A percentile compares a stretch with the other conserved stretches of the same genome.
Evolutionary conservation across 2,797 vertebrate species (phyloP).

Genomic region (Phoeniculus purpureus): DNA sequence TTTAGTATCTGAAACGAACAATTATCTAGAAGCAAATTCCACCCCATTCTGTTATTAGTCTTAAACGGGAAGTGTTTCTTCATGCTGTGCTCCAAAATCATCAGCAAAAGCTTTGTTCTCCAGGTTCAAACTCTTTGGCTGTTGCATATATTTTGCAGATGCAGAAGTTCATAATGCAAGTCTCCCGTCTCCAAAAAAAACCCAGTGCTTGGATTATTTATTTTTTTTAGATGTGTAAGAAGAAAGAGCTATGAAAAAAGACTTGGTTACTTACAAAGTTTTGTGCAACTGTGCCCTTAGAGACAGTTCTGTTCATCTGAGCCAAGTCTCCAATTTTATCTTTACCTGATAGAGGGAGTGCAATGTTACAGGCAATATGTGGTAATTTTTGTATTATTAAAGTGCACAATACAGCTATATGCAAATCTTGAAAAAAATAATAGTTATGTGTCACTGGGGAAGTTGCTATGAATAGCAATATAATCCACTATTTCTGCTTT

Average conservation of each 20-base stretch:
- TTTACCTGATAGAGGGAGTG: neutral
- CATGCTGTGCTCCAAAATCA: neutral
- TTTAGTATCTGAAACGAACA: neutral
- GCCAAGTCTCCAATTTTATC: neutral
- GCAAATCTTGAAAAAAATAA: neutral
- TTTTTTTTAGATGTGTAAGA: neutral
- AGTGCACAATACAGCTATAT: neutral
- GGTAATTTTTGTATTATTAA: neutral
- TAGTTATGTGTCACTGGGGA: neutral
- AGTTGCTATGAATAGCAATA: neutral
- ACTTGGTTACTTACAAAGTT: neutral
- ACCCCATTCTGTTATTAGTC: neutral
- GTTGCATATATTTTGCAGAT: neutral
- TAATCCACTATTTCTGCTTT: neutral
- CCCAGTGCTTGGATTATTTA: neutral
- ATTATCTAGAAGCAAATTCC: neutral
- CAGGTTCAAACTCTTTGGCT: neutral
- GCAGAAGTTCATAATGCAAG: neutral
- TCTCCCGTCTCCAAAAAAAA: neutral
- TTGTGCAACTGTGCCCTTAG: neutral
- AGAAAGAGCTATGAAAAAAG: neutral
- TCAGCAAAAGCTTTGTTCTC: neutral
- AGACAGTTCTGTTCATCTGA: neutral
- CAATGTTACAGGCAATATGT: neutral
- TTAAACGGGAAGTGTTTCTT: neutral